Base-by-base conservation (phyloP, 2,888 invertebrate species). In the Parnassius apollo region DNA sequence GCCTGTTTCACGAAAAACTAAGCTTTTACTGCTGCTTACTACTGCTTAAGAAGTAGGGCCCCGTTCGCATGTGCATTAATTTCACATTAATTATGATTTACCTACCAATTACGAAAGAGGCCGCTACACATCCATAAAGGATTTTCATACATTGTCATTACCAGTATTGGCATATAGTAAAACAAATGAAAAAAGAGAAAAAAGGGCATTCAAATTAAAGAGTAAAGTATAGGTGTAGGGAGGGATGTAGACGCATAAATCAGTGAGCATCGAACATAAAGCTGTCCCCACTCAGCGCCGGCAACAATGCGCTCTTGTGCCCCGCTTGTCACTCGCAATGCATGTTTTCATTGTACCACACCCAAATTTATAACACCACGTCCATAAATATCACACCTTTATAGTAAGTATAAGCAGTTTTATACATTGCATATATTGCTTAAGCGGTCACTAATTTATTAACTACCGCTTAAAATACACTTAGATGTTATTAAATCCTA, bases 271-370 rank as follows among this genome's bases (percentile, higher is more conserved):
- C 60, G 63, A 62, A 66, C 63, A 63, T 66, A 65, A 55, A 63
- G 62, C 62, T 57, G 42, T 58, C 42, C 59, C 50, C 64, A 44
- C 61, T 61, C 54, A 42, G 50, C 35, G 55, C 54, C 25, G 46
- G 46, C 57, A 57, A 64, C 59, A 57, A 60, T 57, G 58, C 53
- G 45, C 55, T 58, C 54, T 48, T 18, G 44, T 50, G 50, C 50
- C 53, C 53, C 58, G 57, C 54, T 61, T 61, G 56, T 64, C 61
- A 74, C 71, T 76, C 66, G 70, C 67, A 65, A 57, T 61, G 59
- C 57, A 35, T 59, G 72, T 67, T 62, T 71, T 73, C 78, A 77
- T 71, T 76, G 66, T 56, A 57, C 62, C 52, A 48, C 53, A 45
- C 42, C 57, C 49, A 51, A 50, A 61, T 61, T 56, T 61, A 61